Evolutionary conservation across 2,113 vertebrate species (phyloP), one percentile per base, ranked within the genome.

Genomic region (Semicossyphus pulcher): DNA sequence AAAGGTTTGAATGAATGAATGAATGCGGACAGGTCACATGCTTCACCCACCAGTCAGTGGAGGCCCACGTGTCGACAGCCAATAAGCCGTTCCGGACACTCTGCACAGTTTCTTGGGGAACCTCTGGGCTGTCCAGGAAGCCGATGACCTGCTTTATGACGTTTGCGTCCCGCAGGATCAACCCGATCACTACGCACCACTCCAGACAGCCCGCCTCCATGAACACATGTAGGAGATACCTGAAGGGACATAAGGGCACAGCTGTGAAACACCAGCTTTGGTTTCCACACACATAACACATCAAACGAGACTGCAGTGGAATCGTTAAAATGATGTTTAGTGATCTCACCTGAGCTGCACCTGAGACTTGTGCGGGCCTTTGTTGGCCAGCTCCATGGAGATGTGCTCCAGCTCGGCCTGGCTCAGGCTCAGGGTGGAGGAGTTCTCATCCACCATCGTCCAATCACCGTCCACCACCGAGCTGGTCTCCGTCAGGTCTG

Each of bases 401-500:
- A 99, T 96, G 91, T 97, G 97, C 87, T 99, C 97, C 67, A 99
- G 87, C 87, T 99, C 97, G 5, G 96, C 96, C 78, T 97, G 97
- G 20, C 95, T 99, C 85, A 99, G 90, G 84, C 95, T 96, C 67
- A 97, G 88, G 3, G 95, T 95, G 57, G 97, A 97, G 60, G 96
- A 95, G 86, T 96, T 97, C 92, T 99, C 98, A 61, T 98, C 98
- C 5, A 99, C 96, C 95, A 99, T 92, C 1, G 93, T 99, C 98
- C 98, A 99, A 68, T 99, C 97, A 3, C 97, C 97, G 23, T 99
- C 98, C 85, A 97, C 95, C 95, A 99, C 86, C 7, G 97, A 99
- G 90, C 98, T 99, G 71, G 96, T 98, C 93, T 99, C 97, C 1
- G 97, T 99, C 81, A 99, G 84, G 88, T 99, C 97, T 0, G 98